Evolutionary conservation across 2,113 vertebrate genomes (phyloP), one percentile per base, ranked within the genome.

Genomic region (Lasiurus cinereus): DNA sequence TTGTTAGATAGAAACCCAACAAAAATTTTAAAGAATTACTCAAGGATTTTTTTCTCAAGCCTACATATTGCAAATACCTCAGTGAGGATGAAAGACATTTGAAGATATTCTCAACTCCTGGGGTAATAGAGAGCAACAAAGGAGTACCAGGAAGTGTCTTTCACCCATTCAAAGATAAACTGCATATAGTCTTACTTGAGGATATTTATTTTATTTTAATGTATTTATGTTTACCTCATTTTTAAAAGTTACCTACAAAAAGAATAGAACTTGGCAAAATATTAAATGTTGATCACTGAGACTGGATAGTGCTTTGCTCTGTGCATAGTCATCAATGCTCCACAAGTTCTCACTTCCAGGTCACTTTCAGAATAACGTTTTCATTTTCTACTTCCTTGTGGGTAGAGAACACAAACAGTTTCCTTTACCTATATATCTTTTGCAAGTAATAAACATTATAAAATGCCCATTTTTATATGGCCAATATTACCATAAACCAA

Each of bases 221-320:
- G 3, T 12, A 43, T 90, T 33, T 79, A 86, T 70, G 3, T 9
- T 86, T 56, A 24, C 27, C 64, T 90, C 3, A 67, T 82, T 67
- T 87, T 77, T 33, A 56, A 50, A 67, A 50, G 6, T 77, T 73
- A 59, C 18, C 3, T 50, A 14, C 5, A 6, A 95, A 94, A 70
- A 15, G 27, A 84, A 80, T 18, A 88, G 29, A 90, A 83, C 80
- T 77, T 93, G 36, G 14, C 31, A 77, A 90, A 82, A 83, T 54
- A 77, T 50, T 77, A 62, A 56, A 64, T 33, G 54, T 86, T 15
- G 4, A 48, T 52, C 22, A 1, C 6, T 66, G 67, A 84, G 6
- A 56, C 19, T 74, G 18, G 19, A 18, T 59, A 18, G 50, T 66
- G 21, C 18, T 89, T 0, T 59, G 8, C 22, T 46, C 14, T 76